Evolutionary conservation across 2,797 vertebrate genomes (phyloP).

Genomic region (Scolopax bukidnonensis): DNA sequence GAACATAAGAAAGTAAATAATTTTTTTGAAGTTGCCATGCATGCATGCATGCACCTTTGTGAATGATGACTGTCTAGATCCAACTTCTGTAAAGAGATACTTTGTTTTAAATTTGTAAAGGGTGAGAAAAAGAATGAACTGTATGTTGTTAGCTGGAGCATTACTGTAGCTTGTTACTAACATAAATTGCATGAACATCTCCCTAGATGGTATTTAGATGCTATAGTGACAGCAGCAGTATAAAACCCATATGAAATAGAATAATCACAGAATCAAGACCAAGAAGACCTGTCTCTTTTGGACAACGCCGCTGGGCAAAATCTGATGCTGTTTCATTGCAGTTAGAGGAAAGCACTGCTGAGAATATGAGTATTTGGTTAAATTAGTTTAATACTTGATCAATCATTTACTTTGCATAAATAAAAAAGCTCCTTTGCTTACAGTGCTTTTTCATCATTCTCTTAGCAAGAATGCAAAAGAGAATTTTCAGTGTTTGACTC

Average conservation of each 20-base stretch:
- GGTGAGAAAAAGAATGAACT: background rate
- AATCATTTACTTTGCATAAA: background rate
- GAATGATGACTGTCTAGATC: background rate
- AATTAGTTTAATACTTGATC: background rate
- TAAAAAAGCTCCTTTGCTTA: fast-evolving
- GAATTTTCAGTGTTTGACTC: background rate
- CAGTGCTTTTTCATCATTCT: background rate
- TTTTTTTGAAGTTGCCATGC: background rate
- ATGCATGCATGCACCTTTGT: background rate
- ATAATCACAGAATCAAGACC: background rate
- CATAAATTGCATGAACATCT: background rate
- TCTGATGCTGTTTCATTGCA: background rate
- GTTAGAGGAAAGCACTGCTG: background rate
- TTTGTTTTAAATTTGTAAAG: background rate
- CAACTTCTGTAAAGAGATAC: background rate
- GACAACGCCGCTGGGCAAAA: background rate
- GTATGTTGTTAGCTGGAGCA: background rate
- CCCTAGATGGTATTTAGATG: background rate
- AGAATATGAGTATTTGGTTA: background rate
- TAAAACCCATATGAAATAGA: background rate
- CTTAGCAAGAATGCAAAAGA: background rate
- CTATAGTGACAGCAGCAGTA: background rate
- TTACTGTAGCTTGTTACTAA: background rate
- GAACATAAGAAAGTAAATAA: background rate
- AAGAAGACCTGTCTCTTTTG: background rate